Evolutionary conservation across 2,888 invertebrate species (phyloP), one percentile per base, ranked within the genome.

Genomic region (Azorinus chamasolen): DNA sequence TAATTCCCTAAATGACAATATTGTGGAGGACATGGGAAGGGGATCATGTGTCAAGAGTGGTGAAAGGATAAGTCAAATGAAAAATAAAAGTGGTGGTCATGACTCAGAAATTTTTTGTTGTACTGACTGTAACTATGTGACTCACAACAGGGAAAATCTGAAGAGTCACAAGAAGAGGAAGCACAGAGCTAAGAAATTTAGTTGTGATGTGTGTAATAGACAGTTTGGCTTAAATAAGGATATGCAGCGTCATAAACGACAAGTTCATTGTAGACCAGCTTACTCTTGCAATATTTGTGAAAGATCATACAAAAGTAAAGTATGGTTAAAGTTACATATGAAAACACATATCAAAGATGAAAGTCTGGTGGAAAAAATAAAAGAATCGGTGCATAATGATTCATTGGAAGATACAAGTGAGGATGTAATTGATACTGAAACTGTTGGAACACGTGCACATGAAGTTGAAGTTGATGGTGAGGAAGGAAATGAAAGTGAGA

Each of bases 251-350:
- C 89, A 90, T 70, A 78, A 71, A 48, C 83, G 79, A 54, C 86
- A 87, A 64, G 72, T 80, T 41, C 79, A 80, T 59, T 27, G 51
- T 22, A 83, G 77, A 22, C 84, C 86, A 3, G 57, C 84, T 45
- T 78, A 83, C 53, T 83, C 79, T 53, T 90, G 90, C 82, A 82
- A 86, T 48, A 63, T 86, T 8, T 90, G 90, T 83, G 85, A 87
- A 16, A 87, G 86, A 65, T 61, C 82, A 54, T 90, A 88, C 57
- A 89, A 88, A 62, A 80, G 83, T n/a, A 64, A 65, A n/a, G 83
- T 83, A 45, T 77, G 81, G 27, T 82, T 83, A 50, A 61, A 71
- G 8, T 83, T 74, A 51, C 90, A 90, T 63, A 76, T 84, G 53
- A 73, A 82, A 57, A 81, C 73, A 24, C 90, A 90, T 72, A 32